Evolutionary conservation across 2,797 vertebrate genomes (phyloP).

Genomic region (Helostoma temminkii): DNA sequence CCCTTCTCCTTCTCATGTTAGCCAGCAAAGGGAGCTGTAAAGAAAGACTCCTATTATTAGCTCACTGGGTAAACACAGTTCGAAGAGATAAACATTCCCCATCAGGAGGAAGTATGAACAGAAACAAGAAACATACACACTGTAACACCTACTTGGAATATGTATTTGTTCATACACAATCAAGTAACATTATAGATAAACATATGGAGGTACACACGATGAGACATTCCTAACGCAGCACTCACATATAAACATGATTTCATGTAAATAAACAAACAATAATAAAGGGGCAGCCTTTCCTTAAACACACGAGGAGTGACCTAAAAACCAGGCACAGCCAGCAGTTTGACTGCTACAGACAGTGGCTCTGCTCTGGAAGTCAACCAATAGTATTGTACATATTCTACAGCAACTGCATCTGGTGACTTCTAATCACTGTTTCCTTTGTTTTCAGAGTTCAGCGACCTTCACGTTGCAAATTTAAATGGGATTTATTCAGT

Average conservation of each 20-base stretch:
- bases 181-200: neutral
- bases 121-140: neutral
- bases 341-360: conserved; percentile 32
- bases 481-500: conserved; percentile 16
- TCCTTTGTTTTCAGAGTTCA: conserved; percentile 48
- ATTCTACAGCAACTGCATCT: conserved; percentile 10
- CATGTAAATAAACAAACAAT: conserved; percentile 46
- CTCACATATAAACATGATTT: conserved; percentile 23
- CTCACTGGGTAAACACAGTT: conserved; percentile 45
- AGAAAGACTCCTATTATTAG: conserved; percentile 73
- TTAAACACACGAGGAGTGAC: conserved; percentile 15
- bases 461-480: conserved; percentile 19
- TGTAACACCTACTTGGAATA: neutral
- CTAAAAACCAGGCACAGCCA: conserved; percentile 29
- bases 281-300: conserved; percentile 24
- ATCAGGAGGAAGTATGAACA: conserved; percentile 17
- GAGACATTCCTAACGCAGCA: neutral
- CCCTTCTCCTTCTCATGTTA: conserved; percentile 33
- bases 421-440: conserved; percentile 18
- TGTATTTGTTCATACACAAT: neutral
- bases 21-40: conserved; percentile 45
- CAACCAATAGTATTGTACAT: conserved; percentile 17
- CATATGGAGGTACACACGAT: neutral
- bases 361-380: conserved; percentile 6
- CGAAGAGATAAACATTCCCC: conserved; percentile 29